These are phyloP conservation scores for Pelmatolapia mariae DNA, from an alignment of 2,113 vertebrate species.

Conservation along the genomic window DNA sequence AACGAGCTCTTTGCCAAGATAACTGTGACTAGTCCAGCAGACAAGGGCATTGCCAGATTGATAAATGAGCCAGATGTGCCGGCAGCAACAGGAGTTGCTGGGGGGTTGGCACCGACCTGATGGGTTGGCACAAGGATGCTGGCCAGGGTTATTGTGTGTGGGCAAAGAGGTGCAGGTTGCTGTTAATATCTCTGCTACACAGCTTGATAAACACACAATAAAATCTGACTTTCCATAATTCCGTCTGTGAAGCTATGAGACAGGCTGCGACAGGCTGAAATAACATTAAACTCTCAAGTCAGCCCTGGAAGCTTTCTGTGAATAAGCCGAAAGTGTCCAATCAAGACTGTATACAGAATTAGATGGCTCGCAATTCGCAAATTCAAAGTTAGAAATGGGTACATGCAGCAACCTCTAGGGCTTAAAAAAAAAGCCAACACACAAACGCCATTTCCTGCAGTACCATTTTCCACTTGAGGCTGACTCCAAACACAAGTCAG, in stretches of 20 bases:
- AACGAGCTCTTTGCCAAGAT: conserved; percentile 55
- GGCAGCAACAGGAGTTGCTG: background rate
- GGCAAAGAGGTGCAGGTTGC: background rate
- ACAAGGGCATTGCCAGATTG: conserved; percentile 42
- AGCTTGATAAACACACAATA: background rate
- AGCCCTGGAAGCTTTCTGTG: background rate
- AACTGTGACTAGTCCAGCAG: conserved; percentile 25
- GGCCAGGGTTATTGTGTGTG: conserved; percentile 32
- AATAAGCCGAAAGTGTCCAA: background rate
- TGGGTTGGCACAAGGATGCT: background rate
- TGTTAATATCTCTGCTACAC: background rate
- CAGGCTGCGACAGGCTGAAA: conserved; percentile 24
- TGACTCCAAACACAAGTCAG: background rate
- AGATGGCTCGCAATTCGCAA: background rate
- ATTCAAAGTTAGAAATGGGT: background rate
- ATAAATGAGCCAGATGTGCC: conserved; percentile 67
- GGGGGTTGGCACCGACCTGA: background rate
- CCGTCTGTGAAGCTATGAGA: background rate
- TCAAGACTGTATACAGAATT: background rate
- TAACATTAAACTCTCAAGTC: background rate
- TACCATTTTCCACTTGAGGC: background rate
- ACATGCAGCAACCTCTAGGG: background rate
- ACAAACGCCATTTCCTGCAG: background rate
- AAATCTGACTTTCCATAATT: background rate
- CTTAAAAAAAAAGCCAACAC: background rate